phyloP scores from a whole-genome alignment of 2,113 vertebrate genomes.

The Pycnonotus jocosus region DNA sequence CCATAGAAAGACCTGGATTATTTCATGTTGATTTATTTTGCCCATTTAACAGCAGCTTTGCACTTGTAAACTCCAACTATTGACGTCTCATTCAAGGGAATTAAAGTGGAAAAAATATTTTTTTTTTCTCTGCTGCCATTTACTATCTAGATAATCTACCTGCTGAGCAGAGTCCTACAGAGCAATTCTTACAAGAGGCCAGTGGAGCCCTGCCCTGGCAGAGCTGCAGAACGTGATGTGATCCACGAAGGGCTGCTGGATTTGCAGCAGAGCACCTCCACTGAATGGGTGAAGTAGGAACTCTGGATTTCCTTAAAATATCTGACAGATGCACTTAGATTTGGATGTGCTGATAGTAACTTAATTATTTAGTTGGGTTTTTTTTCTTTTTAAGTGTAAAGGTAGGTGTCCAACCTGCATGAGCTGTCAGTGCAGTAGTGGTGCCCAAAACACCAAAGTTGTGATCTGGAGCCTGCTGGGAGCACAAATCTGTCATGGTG shows the following conservation, averaged over 20 bases:
- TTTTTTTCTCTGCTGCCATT: background rate
- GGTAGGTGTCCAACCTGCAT: background rate
- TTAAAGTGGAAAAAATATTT: background rate
- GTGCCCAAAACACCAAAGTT: background rate
- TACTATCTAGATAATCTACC: constrained; percentile 67
- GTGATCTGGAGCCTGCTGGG: background rate
- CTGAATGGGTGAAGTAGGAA: constrained; percentile 76
- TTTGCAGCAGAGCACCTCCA: constrained; percentile 63
- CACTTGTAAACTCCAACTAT: background rate
- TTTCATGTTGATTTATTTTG: background rate
- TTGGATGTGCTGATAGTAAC: background rate
- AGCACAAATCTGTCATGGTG: background rate
- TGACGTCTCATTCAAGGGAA: background rate
- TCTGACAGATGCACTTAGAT: background rate
- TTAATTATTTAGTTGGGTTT: background rate
- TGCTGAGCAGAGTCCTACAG: constrained; percentile 76
- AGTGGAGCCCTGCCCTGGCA: background rate
- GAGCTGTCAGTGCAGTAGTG: background rate
- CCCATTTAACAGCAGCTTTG: background rate
- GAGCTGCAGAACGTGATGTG: background rate
- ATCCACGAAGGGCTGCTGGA: constrained; percentile 72
- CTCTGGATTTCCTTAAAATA: background rate
- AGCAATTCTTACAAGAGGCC: constrained; percentile 63
- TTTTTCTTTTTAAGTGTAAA: background rate
- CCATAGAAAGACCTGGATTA: background rate